These are phyloP conservation scores for Agriotes lineatus DNA, from an alignment of 2,888 invertebrate genomes.

Conservation along the genomic window DNA sequence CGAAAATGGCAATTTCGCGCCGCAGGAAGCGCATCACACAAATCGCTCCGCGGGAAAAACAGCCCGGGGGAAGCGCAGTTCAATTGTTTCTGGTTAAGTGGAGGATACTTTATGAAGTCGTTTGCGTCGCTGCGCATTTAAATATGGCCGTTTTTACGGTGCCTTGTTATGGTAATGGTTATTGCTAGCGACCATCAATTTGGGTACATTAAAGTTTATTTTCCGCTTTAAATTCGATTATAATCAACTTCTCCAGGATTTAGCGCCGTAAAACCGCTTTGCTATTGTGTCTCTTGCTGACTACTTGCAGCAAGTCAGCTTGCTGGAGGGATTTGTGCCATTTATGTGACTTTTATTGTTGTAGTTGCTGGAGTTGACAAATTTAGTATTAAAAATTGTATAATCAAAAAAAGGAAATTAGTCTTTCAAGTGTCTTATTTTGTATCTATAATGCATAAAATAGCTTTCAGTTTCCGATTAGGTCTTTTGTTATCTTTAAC, in stretches of 20 bases:
- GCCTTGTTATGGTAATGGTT: constrained; percentile 39
- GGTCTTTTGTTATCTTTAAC: no score
- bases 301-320: no score
- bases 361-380: no score
- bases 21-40: constrained; percentile 8
- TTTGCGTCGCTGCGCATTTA: constrained; percentile 37
- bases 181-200: constrained; percentile 37
- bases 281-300: no score
- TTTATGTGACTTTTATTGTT: no score
- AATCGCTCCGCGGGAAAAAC: not conserved
- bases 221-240: constrained; percentile 27
- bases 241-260: constrained; percentile 16
- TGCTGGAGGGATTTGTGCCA: no score
- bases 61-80: constrained; percentile 21
- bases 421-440: no score
- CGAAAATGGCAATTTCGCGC: not conserved
- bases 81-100: constrained; percentile 32
- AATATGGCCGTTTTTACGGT: constrained; percentile 34
- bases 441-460: no score
- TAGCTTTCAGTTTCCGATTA: no score
- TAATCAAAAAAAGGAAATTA: no score
- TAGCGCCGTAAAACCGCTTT: constrained; percentile 1
- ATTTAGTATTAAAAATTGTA: no score
- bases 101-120: constrained; percentile 34
- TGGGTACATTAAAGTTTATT: constrained; percentile 28